A percentile compares a stretch with the other conserved stretches of the same genome.
These are phyloP conservation scores for Hymenochirus boettgeri DNA, from an alignment of 2,113 vertebrate species.

Conservation along the genomic window DNA sequence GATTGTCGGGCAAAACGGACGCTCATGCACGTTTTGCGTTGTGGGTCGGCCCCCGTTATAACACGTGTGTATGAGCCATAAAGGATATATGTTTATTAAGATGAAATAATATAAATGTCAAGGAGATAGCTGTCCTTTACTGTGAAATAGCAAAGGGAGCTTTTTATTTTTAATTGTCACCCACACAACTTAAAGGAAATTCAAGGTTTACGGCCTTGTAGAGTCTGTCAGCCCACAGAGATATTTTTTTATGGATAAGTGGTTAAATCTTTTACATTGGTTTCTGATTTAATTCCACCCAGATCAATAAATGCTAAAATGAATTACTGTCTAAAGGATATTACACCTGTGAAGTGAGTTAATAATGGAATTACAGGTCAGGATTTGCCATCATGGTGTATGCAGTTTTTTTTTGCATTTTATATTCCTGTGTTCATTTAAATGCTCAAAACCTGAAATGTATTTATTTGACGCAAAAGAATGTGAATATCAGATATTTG, in stretches of 20 bases:
- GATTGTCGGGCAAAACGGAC: too few species aligned
- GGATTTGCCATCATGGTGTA: too few species aligned
- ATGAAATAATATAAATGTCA: neutral
- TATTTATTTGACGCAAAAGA: too few species aligned
- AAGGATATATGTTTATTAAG: too few species aligned
- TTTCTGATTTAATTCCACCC: slow-evolving; percentile 28
- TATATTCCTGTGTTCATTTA: too few species aligned
- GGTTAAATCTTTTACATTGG: slow-evolving; percentile 32
- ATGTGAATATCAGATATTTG: too few species aligned
- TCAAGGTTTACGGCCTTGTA: slow-evolving; percentile 13
- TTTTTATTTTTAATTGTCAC: slow-evolving; percentile 21
- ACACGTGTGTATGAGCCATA: too few species aligned
- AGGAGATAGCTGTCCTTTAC: neutral
- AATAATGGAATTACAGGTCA: slow-evolving; percentile 26
- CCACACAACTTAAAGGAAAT: slow-evolving; percentile 19
- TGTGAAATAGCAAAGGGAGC: neutral
- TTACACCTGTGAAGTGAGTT: slow-evolving; percentile 30
- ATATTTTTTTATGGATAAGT: slow-evolving; percentile 27
- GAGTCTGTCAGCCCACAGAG: slow-evolving; percentile 23
- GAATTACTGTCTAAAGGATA: slow-evolving; percentile 35
- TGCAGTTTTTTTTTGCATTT: too few species aligned
- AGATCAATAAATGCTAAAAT: slow-evolving; percentile 37
- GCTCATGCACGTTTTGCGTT: too few species aligned
- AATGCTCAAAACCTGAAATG: too few species aligned
- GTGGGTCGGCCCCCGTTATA: too few species aligned